phyloP scores from a whole-genome alignment of 1,140 invertebrate species.

The Hypsibius dujardini region DNA sequence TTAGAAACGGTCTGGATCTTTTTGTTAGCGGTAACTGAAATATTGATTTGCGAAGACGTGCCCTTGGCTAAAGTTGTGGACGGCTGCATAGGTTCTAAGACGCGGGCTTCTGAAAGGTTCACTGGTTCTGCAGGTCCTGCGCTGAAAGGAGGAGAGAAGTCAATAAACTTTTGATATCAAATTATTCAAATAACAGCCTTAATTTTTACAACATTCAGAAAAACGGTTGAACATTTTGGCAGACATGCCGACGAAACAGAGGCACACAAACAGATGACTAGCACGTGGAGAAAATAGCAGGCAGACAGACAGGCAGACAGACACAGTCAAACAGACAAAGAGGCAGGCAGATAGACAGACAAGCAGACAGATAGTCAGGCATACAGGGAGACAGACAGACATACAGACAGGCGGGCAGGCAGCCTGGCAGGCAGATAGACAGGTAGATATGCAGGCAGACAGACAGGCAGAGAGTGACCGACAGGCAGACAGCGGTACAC shows the following conservation, averaged over 20 bases:
- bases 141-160: background rate
- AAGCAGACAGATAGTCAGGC: background rate
- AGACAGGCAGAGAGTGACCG: background rate
- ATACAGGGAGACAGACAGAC: background rate
- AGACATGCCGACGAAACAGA: background rate
- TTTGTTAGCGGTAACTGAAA: background rate
- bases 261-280: background rate
- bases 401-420: background rate
- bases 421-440: background rate
- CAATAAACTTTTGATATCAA: too few relatives aligned
- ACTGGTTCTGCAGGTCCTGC: background rate
- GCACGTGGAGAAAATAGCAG: background rate
- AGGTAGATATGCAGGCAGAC: background rate
- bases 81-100: background rate
- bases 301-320: background rate
- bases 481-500: background rate
- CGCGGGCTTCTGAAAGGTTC: background rate
- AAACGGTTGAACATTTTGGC: background rate
- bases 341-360: background rate
- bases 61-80: too few relatives aligned
- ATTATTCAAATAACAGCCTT: too few relatives aligned
- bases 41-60: background rate
- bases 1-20: background rate
- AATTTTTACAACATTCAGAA: background rate
- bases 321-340: background rate